Evolutionary conservation across 2,113 vertebrate genomes (phyloP).

Genomic region (Cyanoliseus patagonus): DNA sequence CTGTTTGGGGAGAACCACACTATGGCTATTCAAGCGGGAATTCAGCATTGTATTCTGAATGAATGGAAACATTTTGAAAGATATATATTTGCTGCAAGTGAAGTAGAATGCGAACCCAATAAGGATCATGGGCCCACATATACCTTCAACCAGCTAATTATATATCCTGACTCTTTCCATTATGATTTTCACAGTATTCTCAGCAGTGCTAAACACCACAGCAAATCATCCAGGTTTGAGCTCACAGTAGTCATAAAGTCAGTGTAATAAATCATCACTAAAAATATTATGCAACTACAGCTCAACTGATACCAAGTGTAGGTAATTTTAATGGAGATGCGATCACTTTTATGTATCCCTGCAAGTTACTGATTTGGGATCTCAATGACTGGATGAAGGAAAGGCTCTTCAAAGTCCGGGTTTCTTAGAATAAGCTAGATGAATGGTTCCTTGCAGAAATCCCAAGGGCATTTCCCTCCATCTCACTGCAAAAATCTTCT

Average conservation of each 20-base stretch:
- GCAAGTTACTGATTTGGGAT: background rate
- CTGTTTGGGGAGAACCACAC: slow-evolving; percentile 49
- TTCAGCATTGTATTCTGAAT: slow-evolving; percentile 42
- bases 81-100: slow-evolving; percentile 9
- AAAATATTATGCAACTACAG: slow-evolving; percentile 30
- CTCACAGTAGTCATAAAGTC: slow-evolving; percentile 4
- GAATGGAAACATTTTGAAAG: slow-evolving; percentile 55
- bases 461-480: background rate
- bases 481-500: background rate
- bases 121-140: background rate
- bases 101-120: background rate
- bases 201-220: background rate
- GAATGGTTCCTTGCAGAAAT: background rate
- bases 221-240: background rate
- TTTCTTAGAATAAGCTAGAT: background rate
- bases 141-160: slow-evolving; percentile 21
- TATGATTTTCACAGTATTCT: background rate
- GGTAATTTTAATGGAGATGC: background rate
- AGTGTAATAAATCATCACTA: slow-evolving; percentile 9
- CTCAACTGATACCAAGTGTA: background rate
- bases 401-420: background rate
- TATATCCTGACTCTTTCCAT: background rate
- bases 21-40: slow-evolving; percentile 53
- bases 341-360: background rate
- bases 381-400: background rate